A percentile compares a stretch with the other conserved stretches of the same genome.
Evolutionary conservation across 2,797 vertebrate species (phyloP).

Genomic region (Hoplostethus mediterraneus): DNA sequence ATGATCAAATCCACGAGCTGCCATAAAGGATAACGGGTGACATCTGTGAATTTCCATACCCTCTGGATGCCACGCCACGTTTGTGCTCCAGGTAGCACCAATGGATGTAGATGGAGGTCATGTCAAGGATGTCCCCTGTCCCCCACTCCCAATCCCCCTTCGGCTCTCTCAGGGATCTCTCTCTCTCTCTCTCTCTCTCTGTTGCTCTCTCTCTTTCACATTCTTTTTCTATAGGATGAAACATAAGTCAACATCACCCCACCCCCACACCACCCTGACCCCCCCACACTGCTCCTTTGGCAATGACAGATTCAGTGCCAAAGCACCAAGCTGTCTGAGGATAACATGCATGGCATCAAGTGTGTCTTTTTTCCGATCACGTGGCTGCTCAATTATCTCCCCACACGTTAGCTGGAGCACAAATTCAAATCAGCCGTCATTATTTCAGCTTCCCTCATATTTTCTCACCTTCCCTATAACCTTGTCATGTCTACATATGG

Average conservation of each 20-base stretch:
- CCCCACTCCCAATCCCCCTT: not conserved
- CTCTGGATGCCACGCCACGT: constrained; percentile 45
- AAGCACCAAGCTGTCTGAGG: constrained; percentile 16
- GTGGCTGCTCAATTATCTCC: constrained; percentile 61
- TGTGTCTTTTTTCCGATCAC: constrained; percentile 30
- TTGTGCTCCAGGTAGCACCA: constrained; percentile 62
- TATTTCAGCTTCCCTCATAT: constrained; percentile 22
- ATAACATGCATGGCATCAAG: constrained; percentile 27
- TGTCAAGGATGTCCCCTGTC: constrained; percentile 55
- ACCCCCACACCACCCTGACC: not conserved
- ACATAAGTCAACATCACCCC: constrained; percentile 5
- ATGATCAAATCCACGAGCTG: constrained; percentile 56
- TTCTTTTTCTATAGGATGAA: constrained; percentile 38
- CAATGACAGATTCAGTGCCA: constrained; percentile 16
- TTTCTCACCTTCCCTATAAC: constrained; percentile 70
- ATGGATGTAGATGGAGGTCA: constrained; percentile 55
- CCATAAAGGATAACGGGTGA: constrained; percentile 52
- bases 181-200: not conserved
- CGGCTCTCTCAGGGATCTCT: constrained; percentile 22
- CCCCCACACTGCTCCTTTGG: constrained; percentile 17
- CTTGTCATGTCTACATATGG: constrained; percentile 55
- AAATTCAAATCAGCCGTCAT: constrained; percentile 45
- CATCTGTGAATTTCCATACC: constrained; percentile 54
- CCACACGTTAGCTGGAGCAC: constrained; percentile 38
- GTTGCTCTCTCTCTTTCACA: not conserved